These are phyloP conservation scores for Columbina picui DNA, from an alignment of 2,113 vertebrate species.

Conservation along the genomic window DNA sequence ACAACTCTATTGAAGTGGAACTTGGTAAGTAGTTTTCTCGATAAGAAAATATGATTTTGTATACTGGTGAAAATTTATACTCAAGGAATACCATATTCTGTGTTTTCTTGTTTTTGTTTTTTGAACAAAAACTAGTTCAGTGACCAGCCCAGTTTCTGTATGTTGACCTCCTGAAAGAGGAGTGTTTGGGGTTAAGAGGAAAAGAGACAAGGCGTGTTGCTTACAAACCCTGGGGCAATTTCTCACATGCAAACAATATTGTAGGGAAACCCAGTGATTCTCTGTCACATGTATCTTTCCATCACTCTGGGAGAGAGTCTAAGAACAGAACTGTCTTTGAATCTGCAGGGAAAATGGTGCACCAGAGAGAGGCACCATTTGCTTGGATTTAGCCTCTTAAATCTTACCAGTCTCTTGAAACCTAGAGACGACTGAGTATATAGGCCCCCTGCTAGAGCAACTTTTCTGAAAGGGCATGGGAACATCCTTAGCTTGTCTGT, in stretches of 20 bases:
- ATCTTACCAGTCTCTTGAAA: neutral
- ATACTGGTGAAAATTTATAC: neutral
- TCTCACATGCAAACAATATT: neutral
- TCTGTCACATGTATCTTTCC: neutral
- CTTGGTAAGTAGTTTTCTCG: conserved; percentile 76
- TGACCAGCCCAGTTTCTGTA: neutral
- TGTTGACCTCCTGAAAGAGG: neutral
- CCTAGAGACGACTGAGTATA: neutral
- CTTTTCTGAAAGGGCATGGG: neutral
- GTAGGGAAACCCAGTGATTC: neutral
- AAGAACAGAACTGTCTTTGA: neutral
- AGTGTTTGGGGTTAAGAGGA: neutral
- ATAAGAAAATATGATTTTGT: neutral
- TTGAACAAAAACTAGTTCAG: neutral
- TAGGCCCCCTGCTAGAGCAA: neutral
- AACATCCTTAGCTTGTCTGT: neutral
- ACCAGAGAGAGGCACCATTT: neutral
- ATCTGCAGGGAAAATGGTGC: neutral
- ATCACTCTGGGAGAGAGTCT: neutral
- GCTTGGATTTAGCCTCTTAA: neutral
- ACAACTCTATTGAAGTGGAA: conserved; percentile 74
- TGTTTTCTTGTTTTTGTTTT: neutral
- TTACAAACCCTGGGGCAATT: neutral
- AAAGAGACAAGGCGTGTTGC: neutral
- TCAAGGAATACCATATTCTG: neutral